A percentile compares a stretch with the other conserved stretches of the same genome.
phyloP scores from a whole-genome alignment of 2,797 vertebrate species.

The Apogon hyalosoma region DNA sequence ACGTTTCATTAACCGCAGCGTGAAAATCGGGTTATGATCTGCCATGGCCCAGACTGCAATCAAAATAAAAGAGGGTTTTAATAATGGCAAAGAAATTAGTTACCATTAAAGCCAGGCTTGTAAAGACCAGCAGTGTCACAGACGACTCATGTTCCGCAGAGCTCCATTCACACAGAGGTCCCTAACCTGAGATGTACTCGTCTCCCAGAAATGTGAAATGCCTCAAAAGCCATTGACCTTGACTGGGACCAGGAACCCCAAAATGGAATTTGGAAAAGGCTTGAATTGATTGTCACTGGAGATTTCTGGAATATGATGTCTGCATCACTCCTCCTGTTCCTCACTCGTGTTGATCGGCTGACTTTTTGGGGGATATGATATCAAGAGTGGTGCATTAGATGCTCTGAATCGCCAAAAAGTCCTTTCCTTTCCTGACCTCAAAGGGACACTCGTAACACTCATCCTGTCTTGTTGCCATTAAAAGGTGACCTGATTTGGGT shows the following conservation, averaged over 20 bases:
- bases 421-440: slow-evolving; percentile 23
- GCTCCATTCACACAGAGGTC: slow-evolving; percentile 31
- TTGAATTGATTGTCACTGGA: slow-evolving; percentile 73
- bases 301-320: slow-evolving; percentile 64
- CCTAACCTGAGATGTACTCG: slow-evolving; percentile 33
- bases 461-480: slow-evolving; percentile 25
- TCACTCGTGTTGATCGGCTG: slow-evolving; percentile 41
- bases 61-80: slow-evolving; percentile 76
- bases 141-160: slow-evolving; percentile 34
- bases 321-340: slow-evolving; percentile 49
- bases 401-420: slow-evolving; percentile 35
- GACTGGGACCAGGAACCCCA: slow-evolving; percentile 46
- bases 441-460: slow-evolving; percentile 17
- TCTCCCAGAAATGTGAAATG: slow-evolving; percentile 45
- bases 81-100: slow-evolving; percentile 75
- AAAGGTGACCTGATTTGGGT: slow-evolving; percentile 56
- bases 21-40: slow-evolving; percentile 73
- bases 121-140: slow-evolving; percentile 72
- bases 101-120: slow-evolving; percentile 73
- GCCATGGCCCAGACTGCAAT: slow-evolving; percentile 74
- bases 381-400: slow-evolving; percentile 24
- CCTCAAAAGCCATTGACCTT: slow-evolving; percentile 55
- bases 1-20: slow-evolving; percentile 72
- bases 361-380: slow-evolving; percentile 48
- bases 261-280: slow-evolving; percentile 61